Evolutionary conservation across 2,113 vertebrate species (phyloP).

Genomic region (Varanus salvator): DNA sequence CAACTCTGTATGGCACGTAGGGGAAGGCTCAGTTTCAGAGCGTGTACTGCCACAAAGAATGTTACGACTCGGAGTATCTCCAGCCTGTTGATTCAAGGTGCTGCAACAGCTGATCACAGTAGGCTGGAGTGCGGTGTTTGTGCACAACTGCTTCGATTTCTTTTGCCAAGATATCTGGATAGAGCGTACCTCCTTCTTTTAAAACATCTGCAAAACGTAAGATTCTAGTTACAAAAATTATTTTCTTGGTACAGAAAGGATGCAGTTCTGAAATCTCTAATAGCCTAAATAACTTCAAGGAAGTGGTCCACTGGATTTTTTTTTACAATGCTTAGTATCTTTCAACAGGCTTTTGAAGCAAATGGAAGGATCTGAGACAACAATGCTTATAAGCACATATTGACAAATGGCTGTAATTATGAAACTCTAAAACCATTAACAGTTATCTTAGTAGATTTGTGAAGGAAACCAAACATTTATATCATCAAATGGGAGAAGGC

Average conservation of each 20-base stretch:
- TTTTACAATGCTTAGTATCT: neutral
- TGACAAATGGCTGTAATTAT: neutral
- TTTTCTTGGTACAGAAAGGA: neutral
- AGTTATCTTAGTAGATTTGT: neutral
- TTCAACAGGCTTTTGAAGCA: neutral
- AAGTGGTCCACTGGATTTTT: neutral
- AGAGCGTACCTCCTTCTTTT: conserved; percentile 81
- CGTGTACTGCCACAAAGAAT: neutral
- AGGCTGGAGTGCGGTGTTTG: conserved; percentile 82
- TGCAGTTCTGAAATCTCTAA: neutral
- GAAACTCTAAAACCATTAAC: neutral
- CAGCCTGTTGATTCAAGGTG: conserved; percentile 71
- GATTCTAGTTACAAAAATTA: neutral
- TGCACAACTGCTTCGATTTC: conserved; percentile 82
- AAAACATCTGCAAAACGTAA: conserved; percentile 82
- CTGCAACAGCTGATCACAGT: conserved; percentile 86
- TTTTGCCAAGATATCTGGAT: conserved; percentile 78
- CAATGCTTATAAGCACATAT: neutral
- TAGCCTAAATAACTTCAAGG: neutral
- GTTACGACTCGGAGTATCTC: conserved; percentile 36
- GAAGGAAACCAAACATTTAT: neutral
- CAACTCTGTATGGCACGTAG: neutral
- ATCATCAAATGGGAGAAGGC: neutral
- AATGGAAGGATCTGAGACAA: too few relatives aligned
- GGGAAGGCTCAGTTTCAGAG: neutral